Evolutionary conservation across 1,140 invertebrate genomes (phyloP).

Genomic region (Linepithema humile): DNA sequence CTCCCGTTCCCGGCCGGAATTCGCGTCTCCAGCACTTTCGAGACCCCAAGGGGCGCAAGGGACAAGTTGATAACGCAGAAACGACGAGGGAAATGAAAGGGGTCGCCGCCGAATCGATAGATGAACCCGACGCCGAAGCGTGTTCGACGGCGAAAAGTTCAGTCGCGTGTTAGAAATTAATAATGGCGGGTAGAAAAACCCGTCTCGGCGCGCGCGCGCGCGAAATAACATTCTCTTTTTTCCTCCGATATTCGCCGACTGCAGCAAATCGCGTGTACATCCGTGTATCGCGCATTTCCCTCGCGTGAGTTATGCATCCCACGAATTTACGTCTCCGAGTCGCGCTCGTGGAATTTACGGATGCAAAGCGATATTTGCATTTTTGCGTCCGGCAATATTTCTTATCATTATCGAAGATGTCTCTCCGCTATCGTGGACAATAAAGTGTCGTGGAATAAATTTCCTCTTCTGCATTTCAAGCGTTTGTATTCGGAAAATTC

Average conservation of each 20-base stretch:
- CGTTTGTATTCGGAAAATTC: too few species aligned
- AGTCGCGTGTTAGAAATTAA: conserved; percentile 2
- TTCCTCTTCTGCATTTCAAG: too few species aligned
- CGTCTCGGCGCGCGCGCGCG: not conserved
- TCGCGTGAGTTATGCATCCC: not conserved
- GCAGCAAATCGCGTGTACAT: not conserved
- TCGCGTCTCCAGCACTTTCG: not conserved
- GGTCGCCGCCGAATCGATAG: not conserved
- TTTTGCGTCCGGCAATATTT: conserved; percentile 19
- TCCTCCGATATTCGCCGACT: not conserved
- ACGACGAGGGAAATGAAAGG: not conserved
- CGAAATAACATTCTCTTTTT: not conserved
- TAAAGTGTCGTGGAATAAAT: too few species aligned
- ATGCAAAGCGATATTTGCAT: not conserved
- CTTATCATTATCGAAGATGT: not conserved
- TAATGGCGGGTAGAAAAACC: not conserved
- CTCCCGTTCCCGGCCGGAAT: not conserved
- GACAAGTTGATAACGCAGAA: not conserved
- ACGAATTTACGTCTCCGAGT: not conserved
- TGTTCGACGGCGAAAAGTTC: not conserved
- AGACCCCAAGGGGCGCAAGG: not conserved
- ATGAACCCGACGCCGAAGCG: not conserved
- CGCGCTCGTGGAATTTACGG: not conserved
- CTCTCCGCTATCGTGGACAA: too few species aligned
- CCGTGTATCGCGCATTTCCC: not conserved